Evolutionary conservation across 2,113 vertebrate species (phyloP), one percentile per base, ranked within the genome.

Genomic region (Calonectris borealis): DNA sequence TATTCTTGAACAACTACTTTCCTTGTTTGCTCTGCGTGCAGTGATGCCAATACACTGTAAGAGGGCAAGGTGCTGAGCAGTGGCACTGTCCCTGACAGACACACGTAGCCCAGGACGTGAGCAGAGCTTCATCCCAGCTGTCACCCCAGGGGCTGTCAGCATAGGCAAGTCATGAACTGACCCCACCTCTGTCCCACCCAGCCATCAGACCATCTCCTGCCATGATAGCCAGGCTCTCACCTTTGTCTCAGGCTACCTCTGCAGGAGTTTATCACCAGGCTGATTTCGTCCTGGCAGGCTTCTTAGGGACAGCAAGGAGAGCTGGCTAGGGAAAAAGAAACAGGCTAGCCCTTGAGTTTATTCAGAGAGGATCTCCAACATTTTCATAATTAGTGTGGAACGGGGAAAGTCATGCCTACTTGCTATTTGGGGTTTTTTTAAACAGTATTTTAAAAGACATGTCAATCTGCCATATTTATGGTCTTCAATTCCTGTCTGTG

Each of bases 91-190:
- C 42, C 36, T 31, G 55, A 27, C 36, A 58, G 54, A 38, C 24
- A 76, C 60, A 21, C 5, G 1, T 2, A 44, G 34, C 22, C 22
- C 34, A 60, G 49, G 19, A 38, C 0, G 0, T 6, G 25, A 69
- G 36, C 76, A 72, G 57, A 91, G 44, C 21, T 80, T 77, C 52
- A 40, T 36, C 58, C 16, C 20, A 24, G 46, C 34, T 65, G 7
- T 38, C 12, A 58, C 8, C n/a, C 49, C 24, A 4, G 8, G 8
- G 11, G 5, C 1, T 69, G 48, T 69, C 92, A 77, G 54, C 62
- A 55, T 40, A 51, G 54, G 11, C 13, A 88, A 79, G 34, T 71
- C 27, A 29, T 14, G 21, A 86, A 21, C 15, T 31, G 57, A 38
- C 11, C 17, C 42, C 31, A 34, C 4, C 26, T 68, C 68, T 31